Evolutionary conservation across 2,113 vertebrate species (phyloP).

Genomic region (Cnemophilus loriae): DNA sequence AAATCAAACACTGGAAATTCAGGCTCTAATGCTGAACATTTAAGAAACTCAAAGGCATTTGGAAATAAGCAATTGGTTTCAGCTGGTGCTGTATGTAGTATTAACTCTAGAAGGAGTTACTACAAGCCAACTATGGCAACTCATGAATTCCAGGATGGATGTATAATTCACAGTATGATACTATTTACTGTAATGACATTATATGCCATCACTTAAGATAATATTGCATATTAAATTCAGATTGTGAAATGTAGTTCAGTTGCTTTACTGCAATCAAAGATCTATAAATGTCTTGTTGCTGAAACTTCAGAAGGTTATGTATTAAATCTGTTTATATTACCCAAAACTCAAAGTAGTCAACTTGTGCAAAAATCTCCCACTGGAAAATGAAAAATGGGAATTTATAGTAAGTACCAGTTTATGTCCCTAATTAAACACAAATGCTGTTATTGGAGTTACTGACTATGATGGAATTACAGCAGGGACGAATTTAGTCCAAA

Average conservation of each 20-base stretch:
- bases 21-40: neutral
- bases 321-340: neutral
- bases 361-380: neutral
- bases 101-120: neutral
- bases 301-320: constrained; percentile 12
- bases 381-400: constrained; percentile 27
- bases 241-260: constrained; percentile 35
- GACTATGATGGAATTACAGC: neutral
- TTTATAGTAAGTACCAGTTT: neutral
- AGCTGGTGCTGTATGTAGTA: neutral
- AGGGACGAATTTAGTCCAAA: neutral
- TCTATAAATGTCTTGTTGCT: constrained; percentile 32
- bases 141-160: neutral
- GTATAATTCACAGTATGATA: constrained; percentile 25
- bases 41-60: neutral
- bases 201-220: constrained; percentile 40
- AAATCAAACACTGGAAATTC: neutral
- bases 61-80: constrained; percentile 1
- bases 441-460: neutral
- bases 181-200: constrained; percentile 25
- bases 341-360: neutral
- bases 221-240: constrained; percentile 35
- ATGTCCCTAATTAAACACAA: constrained; percentile 10
- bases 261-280: constrained; percentile 38
- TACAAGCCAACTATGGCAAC: neutral